Conservation (phyloP, 2,797 vertebrate species). For the Coranthus polyacanthus region DNA sequence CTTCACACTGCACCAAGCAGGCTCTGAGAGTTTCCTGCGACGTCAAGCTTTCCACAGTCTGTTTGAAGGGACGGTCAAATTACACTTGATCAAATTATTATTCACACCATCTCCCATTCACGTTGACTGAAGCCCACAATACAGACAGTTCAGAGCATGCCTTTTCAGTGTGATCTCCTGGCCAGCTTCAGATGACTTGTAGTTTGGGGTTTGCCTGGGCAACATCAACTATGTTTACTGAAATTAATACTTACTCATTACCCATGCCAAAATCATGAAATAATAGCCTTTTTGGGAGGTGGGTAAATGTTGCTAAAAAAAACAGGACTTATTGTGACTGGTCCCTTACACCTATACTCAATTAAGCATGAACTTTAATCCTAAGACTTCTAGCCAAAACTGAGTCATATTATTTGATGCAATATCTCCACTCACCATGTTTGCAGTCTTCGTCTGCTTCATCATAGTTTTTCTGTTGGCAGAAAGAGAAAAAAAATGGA, state of each 20-base stretch:
- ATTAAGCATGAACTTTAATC: slow-evolving; percentile 6
- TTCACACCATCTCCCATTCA: neutral
- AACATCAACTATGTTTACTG: too few relatives aligned
- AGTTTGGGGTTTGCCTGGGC: too few relatives aligned
- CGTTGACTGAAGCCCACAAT: neutral
- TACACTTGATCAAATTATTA: neutral
- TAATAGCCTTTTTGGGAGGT: neutral
- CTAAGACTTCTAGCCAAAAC: neutral
- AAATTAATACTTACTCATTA: too few relatives aligned
- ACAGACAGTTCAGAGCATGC: neutral
- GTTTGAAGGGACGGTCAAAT: neutral
- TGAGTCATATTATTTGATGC: slow-evolving; percentile 8
- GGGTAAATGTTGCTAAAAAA: too few relatives aligned
- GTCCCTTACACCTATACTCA: neutral
- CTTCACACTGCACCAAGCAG: neutral
- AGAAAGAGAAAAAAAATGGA: slow-evolving; percentile 10
- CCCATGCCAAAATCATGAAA: too few relatives aligned
- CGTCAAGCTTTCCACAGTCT: neutral
- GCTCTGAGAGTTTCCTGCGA: too few relatives aligned
- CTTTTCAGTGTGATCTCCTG: neutral
- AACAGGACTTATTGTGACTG: too few relatives aligned
- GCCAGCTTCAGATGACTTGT: too few relatives aligned
- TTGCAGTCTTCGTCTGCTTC: slow-evolving; percentile 99
- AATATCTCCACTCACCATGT: slow-evolving; percentile 88
- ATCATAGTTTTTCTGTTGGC: slow-evolving; percentile 97